phyloP scores from a whole-genome alignment of 2,888 invertebrate genomes.

The Conus canariensis region DNA sequence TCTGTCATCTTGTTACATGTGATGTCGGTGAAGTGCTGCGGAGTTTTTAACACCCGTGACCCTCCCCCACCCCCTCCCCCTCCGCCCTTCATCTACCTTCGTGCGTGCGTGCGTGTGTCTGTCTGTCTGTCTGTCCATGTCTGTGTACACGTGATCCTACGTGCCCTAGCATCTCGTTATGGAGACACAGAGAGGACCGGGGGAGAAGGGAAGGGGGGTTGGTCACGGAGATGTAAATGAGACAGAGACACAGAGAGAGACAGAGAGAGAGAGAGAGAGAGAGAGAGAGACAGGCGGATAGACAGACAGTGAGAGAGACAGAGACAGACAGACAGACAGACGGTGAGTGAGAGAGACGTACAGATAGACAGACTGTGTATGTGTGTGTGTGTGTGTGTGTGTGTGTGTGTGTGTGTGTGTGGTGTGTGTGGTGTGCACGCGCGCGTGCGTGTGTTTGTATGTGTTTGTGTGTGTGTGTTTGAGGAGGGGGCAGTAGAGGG shows the following conservation, averaged over 20 bases:
- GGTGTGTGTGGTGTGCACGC: not conserved
- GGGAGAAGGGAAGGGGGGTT: not conserved
- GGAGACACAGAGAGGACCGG: not conserved
- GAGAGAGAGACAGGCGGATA: not conserved
- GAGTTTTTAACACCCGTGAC: no score
- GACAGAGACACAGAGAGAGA: slow-evolving; percentile 4
- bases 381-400: slow-evolving; percentile 3
- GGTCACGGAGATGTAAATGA: not conserved
- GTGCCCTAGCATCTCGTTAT: no score
- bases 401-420: not conserved
- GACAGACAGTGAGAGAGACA: not conserved
- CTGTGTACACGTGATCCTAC: no score
- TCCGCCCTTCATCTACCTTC: no score
- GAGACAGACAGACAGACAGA: not conserved
- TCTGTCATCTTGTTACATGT: no score
- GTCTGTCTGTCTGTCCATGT: no score
- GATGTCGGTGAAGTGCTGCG: no score
- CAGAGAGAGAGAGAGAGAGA: not conserved
- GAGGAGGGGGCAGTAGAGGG: not conserved
- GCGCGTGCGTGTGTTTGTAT: not conserved
- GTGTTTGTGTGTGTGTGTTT: not conserved
- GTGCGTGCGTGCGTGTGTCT: no score
- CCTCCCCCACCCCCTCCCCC: no score
- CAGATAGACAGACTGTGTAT: not conserved
- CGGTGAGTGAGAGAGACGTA: not conserved